Base-by-base conservation (phyloP, 2,888 invertebrate species). In the Sphecodes monilicornis region DNA sequence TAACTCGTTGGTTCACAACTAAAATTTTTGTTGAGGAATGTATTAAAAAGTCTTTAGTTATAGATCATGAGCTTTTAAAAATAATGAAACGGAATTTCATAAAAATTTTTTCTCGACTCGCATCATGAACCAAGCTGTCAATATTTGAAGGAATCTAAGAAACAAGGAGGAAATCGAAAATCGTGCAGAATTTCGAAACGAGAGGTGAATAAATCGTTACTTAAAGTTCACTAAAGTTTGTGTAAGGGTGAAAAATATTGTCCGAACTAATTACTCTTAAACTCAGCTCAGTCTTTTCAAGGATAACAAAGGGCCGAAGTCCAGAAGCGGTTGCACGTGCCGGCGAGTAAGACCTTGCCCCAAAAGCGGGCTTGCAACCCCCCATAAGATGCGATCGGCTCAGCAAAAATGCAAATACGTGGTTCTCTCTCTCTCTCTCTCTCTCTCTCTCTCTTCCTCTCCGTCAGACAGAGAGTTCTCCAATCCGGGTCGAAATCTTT, bases 401-500 rank as follows among this genome's bases (percentile, higher is more conserved):
- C n/a, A 41, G n/a, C 69, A 39, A 32, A 64, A 39, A 57, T 57
- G 57, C 57, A 29, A 73, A 57, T 57, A 4, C 18, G 57, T 50
- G n/a, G 50, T n/a, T 50, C n/a, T 10, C 3, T 50, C 50, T n/a
- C n/a, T n/a, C 50, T 50, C 36, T 36, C 36, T 36, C 36, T 36
- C 36, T 36, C 36, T 36, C 50, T 50, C 2, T 8, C 50, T 50
- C 50, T 41, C 10, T 41, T 41, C 13, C 41, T 50, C 50, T 22
- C 10, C 50, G 50, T 50, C 50, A n/a, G n/a, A 64, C 8, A 32
- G 32, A 64, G 64, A 64, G 64, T 16, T 39, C n/a, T 36, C 43
- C 54, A 57, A 68, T 76, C 54, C 26, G 18, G 60, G 22, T 18
- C 18, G 13, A 75, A 75, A 78, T 77, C 70, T 77, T 77, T 57